A percentile compares a stretch with the other conserved stretches of the same genome.
Evolutionary conservation across 2,888 invertebrate genomes (phyloP).

Genomic region (Drosophila mulleri): DNA sequence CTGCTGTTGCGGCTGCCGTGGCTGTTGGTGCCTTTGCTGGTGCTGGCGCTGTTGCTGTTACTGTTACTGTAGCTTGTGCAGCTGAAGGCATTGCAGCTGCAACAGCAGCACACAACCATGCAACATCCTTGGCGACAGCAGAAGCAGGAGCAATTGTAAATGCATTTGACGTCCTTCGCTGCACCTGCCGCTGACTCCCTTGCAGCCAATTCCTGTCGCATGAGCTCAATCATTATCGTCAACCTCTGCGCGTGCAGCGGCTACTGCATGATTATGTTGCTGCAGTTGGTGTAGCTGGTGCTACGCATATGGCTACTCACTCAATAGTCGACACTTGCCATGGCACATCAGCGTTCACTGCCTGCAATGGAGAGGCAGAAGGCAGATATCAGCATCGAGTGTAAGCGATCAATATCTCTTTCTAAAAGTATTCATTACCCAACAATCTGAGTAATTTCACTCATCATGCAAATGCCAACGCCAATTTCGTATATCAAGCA

Average conservation of each 20-base stretch:
- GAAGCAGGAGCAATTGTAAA: conserved; percentile 65
- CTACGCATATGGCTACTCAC: neutral
- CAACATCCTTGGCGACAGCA: conserved; percentile 72
- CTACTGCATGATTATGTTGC: conserved; percentile 2
- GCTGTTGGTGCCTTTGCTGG: neutral
- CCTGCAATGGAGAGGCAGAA: neutral
- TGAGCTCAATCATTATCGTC: conserved; percentile 51
- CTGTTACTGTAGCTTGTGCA: neutral
- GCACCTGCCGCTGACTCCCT: neutral
- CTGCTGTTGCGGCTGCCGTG: neutral
- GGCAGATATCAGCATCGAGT: neutral
- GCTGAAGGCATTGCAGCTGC: conserved; percentile 34
- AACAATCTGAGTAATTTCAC: neutral
- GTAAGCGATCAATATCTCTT: neutral
- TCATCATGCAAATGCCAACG: neutral
- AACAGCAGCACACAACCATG: conserved; percentile 59
- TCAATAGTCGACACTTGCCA: neutral
- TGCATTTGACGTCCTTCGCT: conserved; percentile 41
- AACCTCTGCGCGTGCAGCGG: neutral
- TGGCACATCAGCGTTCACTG: neutral
- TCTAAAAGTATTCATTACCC: neutral
- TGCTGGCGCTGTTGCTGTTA: neutral
- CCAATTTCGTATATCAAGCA: neutral
- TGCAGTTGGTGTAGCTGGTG: neutral
- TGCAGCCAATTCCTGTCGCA: conserved; percentile 22